Base-by-base conservation (phyloP, 1,140 invertebrate species). In the Drosophila nannoptera region DNA sequence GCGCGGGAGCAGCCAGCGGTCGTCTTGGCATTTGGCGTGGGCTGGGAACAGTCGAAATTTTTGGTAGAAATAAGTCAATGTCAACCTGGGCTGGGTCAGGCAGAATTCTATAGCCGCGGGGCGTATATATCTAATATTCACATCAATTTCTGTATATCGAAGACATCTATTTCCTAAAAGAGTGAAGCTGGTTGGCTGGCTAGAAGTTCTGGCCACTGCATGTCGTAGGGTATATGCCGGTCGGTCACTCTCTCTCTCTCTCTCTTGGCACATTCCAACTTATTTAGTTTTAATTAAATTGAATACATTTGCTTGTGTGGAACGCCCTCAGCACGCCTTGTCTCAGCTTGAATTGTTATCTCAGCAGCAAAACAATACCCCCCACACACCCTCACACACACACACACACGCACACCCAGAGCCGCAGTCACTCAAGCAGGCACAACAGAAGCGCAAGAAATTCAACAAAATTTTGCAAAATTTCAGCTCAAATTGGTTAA, bases 241-340 rank as follows among this genome's bases (percentile, higher is more conserved):
- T 43, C 40, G 4, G 7, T 2, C 46, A 61, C 0, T 33, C 14
- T 6, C 0, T 2, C 12, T 2, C 46, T 50, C 0, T 33, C 14
- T 6, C 0, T 2, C 12, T 7, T 22, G 4, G 0, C 16, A 4
- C 45, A 16, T 16, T 40, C 12, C 7, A 4, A 16, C 4, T 43
- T 40, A 54, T 54, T 33, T 48, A 16, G 42, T 16, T 71, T 71
- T 53, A 70, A 74, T 74, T 70, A 56, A 70, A 50, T 53, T 65
- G 35, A 56, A 60, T 56, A 59, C 40, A 48, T 12, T 31, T 40
- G 42, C 43, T 35, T 58, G 67, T 60, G 54, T 38, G 36, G 61
- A 64, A 58, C 52, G 43, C 59, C 36, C 67, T 62, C 50, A 49
- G 42, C 66, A 60, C 42, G 58, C 38, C 55, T 29, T 12, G n/a